phyloP scores from a whole-genome alignment of 2,888 invertebrate species.

The Coenonympha arcania region DNA sequence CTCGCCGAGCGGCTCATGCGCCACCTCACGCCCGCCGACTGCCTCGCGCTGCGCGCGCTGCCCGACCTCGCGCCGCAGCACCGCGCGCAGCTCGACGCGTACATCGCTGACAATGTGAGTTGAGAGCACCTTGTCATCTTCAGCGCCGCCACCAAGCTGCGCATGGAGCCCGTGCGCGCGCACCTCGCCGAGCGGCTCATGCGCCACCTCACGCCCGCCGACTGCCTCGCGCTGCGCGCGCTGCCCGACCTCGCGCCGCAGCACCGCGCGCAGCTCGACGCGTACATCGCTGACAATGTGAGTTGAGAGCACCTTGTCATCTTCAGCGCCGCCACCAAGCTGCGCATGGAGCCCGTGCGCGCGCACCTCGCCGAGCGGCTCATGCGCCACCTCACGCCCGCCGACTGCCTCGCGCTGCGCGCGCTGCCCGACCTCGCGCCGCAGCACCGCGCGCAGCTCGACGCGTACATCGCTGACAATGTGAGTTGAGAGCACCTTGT shows the following conservation, averaged over 20 bases:
- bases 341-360: slow-evolving; percentile 84
- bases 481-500: too few relatives aligned
- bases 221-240: slow-evolving; percentile 75
- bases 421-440: slow-evolving; percentile 78
- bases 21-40: slow-evolving; percentile 72
- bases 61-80: slow-evolving; percentile 77
- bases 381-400: slow-evolving; percentile 75
- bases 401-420: slow-evolving; percentile 75
- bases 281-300: slow-evolving; percentile 80
- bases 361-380: slow-evolving; percentile 79
- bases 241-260: slow-evolving; percentile 78
- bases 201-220: slow-evolving; percentile 72
- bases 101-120: slow-evolving; percentile 80
- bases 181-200: slow-evolving; percentile 81
- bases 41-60: slow-evolving; percentile 75
- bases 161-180: slow-evolving; percentile 81
- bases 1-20: slow-evolving; percentile 80
- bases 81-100: slow-evolving; percentile 74
- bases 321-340: slow-evolving; percentile 84
- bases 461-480: slow-evolving; percentile 80
- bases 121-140: too few relatives aligned
- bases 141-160: slow-evolving; percentile 83
- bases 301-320: too few relatives aligned
- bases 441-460: slow-evolving; percentile 68
- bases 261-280: slow-evolving; percentile 71